These are phyloP conservation scores for Notolabrus celidotus DNA, from an alignment of 2,797 vertebrate species.

Conservation along the genomic window DNA sequence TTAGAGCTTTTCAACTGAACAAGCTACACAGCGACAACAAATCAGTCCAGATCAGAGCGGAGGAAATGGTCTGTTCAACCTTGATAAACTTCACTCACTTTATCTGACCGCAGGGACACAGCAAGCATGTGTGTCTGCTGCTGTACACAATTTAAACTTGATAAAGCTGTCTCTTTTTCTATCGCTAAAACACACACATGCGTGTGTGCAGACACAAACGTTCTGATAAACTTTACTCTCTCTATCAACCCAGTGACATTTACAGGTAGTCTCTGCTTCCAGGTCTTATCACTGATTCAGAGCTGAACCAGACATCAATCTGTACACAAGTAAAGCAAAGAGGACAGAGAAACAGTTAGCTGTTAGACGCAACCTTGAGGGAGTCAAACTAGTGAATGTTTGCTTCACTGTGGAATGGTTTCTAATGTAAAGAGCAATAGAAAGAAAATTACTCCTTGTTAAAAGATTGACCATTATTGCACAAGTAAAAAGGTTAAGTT, in stretches of 20 bases:
- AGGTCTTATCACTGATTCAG: constrained; percentile 46
- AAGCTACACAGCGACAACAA: constrained; percentile 1
- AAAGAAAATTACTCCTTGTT: no score
- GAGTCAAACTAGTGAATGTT: background rate
- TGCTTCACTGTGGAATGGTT: background rate
- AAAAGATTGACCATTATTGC: no score
- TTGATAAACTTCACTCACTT: constrained; percentile 40
- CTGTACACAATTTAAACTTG: constrained; percentile 27
- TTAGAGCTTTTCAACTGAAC: constrained; percentile 13
- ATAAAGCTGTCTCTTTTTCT: constrained; percentile 38
- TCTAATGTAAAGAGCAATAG: no score
- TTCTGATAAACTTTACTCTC: constrained; percentile 52
- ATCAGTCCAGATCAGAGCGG: constrained; percentile 38
- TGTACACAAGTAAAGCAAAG: constrained; percentile 17
- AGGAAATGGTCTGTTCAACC: constrained; percentile 49
- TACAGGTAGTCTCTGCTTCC: constrained; percentile 60
- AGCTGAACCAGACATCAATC: constrained; percentile 55
- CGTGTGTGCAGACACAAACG: constrained; percentile 10
- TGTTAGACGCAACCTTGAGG: background rate
- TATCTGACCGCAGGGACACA: constrained; percentile 21
- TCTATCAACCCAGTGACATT: constrained; percentile 64
- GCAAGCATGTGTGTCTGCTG: constrained; percentile 3
- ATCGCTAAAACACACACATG: constrained; percentile 14
- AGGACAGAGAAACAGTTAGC: constrained; percentile 2
- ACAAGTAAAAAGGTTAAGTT: no score